Conservation (phyloP, 2,797 vertebrate genomes). For the Glossophaga mutica region DNA sequence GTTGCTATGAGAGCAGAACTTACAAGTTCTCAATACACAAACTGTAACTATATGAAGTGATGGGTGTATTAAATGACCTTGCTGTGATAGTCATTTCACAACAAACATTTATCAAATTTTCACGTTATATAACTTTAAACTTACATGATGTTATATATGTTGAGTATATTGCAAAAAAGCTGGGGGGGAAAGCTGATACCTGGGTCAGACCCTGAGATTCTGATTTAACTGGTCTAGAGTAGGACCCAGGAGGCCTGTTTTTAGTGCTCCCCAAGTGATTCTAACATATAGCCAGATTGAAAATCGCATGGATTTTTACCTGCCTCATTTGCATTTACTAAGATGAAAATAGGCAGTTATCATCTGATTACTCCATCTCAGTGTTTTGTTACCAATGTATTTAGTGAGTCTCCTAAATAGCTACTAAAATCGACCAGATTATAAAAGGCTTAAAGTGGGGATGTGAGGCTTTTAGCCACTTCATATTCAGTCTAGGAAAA, state of each 20-base stretch:
- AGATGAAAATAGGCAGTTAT: conserved; percentile 14
- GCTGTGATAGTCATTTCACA: background rate
- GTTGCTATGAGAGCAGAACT: background rate
- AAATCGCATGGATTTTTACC: conserved; percentile 5
- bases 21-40: background rate
- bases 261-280: background rate
- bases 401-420: background rate
- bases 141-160: background rate
- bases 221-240: background rate
- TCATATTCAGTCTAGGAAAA: conserved; percentile 21
- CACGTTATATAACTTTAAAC: background rate
- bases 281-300: background rate
- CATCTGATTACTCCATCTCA: background rate
- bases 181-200: background rate
- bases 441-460: background rate
- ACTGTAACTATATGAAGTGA: background rate
- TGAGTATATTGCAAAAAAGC: background rate
- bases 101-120: background rate
- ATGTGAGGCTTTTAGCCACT: background rate
- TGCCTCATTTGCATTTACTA: conserved; percentile 33
- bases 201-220: background rate
- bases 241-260: background rate
- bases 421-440: conserved; percentile 19
- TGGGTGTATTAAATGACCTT: background rate
- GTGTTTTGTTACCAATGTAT: conserved; percentile 4